These are phyloP conservation scores for Alouatta palliata DNA, from an alignment of 2,113 vertebrate species.

Conservation along the genomic window DNA sequence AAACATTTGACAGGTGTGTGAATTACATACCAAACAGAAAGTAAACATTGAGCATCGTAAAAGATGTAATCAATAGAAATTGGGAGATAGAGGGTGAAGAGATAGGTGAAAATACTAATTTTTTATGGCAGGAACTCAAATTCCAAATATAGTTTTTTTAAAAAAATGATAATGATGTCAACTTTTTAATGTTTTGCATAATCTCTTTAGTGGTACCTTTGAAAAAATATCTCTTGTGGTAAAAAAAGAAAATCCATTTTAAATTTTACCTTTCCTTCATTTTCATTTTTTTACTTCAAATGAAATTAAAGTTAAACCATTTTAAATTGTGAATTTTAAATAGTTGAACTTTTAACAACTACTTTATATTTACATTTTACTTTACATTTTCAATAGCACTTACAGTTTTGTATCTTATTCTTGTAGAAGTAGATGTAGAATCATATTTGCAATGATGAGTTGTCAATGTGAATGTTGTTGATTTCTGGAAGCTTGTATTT, in stretches of 20 bases:
- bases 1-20: not conserved
- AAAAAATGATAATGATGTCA: not conserved
- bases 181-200: not conserved
- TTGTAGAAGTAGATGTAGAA: not conserved
- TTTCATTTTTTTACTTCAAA: constrained; percentile 36
- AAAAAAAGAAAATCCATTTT: not conserved
- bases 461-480: not conserved
- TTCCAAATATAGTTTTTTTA: not conserved
- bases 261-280: not conserved
- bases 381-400: not conserved
- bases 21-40: not conserved
- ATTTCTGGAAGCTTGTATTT: not conserved
- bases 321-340: not conserved
- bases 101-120: not conserved
- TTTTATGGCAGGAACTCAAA: not conserved
- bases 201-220: not conserved
- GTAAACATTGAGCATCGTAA: not conserved
- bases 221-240: not conserved
- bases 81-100: not conserved
- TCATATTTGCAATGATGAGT: not conserved
- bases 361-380: not conserved
- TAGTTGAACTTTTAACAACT: not conserved
- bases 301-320: not conserved
- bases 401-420: not conserved
- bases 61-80: not conserved